Evolutionary conservation across 2,113 vertebrate species (phyloP), one percentile per base, ranked within the genome.

Genomic region (Clinocottus analis): DNA sequence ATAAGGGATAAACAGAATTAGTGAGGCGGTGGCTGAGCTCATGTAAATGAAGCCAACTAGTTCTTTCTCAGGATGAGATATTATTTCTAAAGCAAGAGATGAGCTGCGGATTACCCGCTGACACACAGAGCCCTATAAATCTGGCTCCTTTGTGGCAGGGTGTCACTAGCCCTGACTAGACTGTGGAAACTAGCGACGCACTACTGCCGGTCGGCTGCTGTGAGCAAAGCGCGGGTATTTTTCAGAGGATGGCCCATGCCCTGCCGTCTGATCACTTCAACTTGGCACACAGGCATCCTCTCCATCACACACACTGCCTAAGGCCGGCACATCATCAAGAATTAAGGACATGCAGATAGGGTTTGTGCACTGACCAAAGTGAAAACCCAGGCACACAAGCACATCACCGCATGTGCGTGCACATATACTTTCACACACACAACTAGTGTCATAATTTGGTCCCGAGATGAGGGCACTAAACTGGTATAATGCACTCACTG

Each of bases 271-370:
- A 93, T 94, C 83, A 89, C 90, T 93, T 92, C 90, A 85, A 85
- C 90, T 92, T 87, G 90, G 88, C 88, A 92, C 83, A 89, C 92
- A 89, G 85, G 85, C 88, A 80, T 87, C 83, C 90, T 90, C 93
- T 94, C 93, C 93, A 92, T 94, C 93, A 94, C 88, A 90, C 83
- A 89, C 89, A 89, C 85, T 65, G 94, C 93, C 95, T 87, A 74
- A 92, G 93, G 94, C 94, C 90, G 85, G 84, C 90, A 95, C 94
- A 95, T 95, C 94, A 94, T 92, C 93, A 93, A 87, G 91, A 95
- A 95, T 95, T 94, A 95, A 93, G 94, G 90, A 94, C 93, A 95
- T 92, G 93, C 90, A 92, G 93, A 94, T 92, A 94, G 84, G 92
- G 90, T 91, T 91, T 88, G 90, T 91, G 90, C 91, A 90, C 59